Evolutionary conservation across 2,113 vertebrate species (phyloP).

Genomic region (human): DNA sequence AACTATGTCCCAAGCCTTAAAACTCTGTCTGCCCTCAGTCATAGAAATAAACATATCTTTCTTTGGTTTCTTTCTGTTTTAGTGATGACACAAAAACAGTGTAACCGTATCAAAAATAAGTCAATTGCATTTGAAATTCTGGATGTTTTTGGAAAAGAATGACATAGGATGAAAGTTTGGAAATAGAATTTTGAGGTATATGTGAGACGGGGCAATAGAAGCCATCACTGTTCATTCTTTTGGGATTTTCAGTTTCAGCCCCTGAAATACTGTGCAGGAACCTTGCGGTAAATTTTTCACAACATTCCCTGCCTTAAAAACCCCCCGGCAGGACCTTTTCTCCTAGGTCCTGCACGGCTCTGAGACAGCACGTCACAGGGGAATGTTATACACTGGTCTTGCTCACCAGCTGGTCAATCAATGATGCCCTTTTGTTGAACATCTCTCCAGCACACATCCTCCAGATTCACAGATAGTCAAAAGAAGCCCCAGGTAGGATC

Average conservation of each 20-base stretch:
- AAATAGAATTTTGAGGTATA: fast-evolving
- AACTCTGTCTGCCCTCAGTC: not conserved
- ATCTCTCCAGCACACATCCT: fast-evolving
- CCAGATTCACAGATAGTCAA: fast-evolving
- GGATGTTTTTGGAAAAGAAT: not conserved
- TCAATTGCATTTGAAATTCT: not conserved
- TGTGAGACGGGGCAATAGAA: fast-evolving
- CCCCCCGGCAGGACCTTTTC: not conserved
- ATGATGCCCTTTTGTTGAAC: fast-evolving
- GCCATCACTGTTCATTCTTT: fast-evolving
- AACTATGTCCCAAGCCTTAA: fast-evolving
- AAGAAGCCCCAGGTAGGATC: fast-evolving
- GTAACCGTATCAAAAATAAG: not conserved
- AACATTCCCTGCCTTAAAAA: not conserved
- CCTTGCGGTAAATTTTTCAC: fast-evolving
- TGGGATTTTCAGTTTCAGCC: not conserved
- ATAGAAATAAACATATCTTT: fast-evolving
- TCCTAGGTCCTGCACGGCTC: not conserved
- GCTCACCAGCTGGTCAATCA: not conserved
- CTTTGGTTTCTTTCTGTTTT: not conserved
- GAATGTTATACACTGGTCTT: fast-evolving
- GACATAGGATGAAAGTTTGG: fast-evolving
- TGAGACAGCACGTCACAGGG: not conserved
- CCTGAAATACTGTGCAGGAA: not conserved
- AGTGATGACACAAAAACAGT: not conserved